Evolutionary conservation across 2,888 invertebrate species (phyloP), one percentile per base, ranked within the genome.

Genomic region (Leptopilina syphax): DNA sequence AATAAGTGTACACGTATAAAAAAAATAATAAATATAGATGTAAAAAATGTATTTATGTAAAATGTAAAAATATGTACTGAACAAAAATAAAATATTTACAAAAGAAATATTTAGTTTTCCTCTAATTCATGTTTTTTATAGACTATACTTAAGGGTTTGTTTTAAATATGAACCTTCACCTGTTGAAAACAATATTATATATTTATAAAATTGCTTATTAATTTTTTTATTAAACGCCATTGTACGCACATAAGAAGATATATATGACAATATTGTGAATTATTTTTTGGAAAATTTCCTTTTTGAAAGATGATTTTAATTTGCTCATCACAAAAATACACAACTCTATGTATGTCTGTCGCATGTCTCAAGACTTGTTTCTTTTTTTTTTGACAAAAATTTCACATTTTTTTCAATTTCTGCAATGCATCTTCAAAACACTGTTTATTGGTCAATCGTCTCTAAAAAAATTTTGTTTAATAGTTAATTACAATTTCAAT

Each of bases 261-360:
- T 34, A 34, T 57, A 54, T 63, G n/a, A 18, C 65, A 65, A 65
- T 65, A 24, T 27, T 27, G 13, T 27, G 50, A 57, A 73, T 54
- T 18, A 27, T 54, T 13, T 27, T 70, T 34, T 34, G 3, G 34
- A 50, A 27, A 73, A 54, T 73, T 73, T 57, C 50, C 70, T 13
- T 50, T 34, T 57, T 54, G 50, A 73, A 50, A 73, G 54, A 65
- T 65, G 27, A 27, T 24, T 27, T 65, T 27, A 65, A 73, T 50
- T 73, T 27, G 57, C 24, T 9, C 27, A 73, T 73, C 54, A 54
- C 13, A 57, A 73, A 73, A 57, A 34, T 34, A 34, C n/a, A 34
- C 76, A 89, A 90, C 90, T 90, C 90, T 84, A 87, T 88, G 88
- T 87, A 87, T 91, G 91, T 91, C 89, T 91, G 91, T 89, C 91